Percentiles rank a stretch among this genome's conserved stretches.
Evolutionary conservation across 2,113 vertebrate species (phyloP).

Genomic region (Tauraco erythrolophus): DNA sequence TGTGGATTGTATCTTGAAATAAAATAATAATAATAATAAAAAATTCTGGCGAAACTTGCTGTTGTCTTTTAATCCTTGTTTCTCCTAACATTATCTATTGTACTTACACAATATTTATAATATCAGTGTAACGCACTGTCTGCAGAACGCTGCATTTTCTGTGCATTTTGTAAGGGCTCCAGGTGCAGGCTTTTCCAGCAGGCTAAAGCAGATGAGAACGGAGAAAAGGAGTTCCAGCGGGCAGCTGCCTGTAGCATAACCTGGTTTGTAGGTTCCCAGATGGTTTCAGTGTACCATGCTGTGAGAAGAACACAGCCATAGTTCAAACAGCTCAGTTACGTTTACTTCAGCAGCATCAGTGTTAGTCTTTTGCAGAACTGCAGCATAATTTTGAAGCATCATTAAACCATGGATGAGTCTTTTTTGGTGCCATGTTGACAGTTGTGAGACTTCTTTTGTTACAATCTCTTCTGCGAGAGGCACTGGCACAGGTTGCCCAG

Average conservation of each 20-base stretch:
- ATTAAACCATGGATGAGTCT: not conserved
- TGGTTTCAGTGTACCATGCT: not conserved
- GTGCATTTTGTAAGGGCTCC: not conserved
- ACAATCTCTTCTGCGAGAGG: not conserved
- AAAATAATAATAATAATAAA: slow-evolving; percentile 28
- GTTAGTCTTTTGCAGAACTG: not conserved
- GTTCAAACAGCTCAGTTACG: not conserved
- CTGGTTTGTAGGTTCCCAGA: not conserved
- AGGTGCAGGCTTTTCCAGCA: not conserved
- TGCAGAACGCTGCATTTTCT: not conserved
- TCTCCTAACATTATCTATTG: not conserved
- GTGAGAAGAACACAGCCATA: not conserved
- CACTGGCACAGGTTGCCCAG: no score
- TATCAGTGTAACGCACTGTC: rapidly evolving
- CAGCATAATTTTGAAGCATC: not conserved
- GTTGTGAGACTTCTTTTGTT: not conserved
- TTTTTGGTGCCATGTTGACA: not conserved
- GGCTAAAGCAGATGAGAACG: not conserved
- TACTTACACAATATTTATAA: not conserved
- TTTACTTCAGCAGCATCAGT: not conserved
- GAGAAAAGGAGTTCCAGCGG: no score
- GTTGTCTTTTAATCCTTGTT: slow-evolving; percentile 56
- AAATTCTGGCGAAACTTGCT: slow-evolving; percentile 2
- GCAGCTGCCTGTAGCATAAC: not conserved
- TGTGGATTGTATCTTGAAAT: slow-evolving; percentile 26